Evolutionary conservation across 2,797 vertebrate species (phyloP), one percentile per base, ranked within the genome.

Genomic region (Molossus alvarezi): DNA sequence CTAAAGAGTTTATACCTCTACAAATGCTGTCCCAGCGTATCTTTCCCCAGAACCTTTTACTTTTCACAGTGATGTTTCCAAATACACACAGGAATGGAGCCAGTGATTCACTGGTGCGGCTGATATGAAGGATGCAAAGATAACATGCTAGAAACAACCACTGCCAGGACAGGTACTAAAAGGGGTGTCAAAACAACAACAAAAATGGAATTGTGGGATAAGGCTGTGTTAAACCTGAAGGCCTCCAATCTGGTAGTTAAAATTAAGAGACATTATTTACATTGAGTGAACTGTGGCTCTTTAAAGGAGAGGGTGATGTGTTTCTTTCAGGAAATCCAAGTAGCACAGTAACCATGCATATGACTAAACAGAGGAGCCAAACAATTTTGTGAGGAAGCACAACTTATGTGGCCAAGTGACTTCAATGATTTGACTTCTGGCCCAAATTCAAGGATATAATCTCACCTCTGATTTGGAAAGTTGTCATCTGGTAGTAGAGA

Each of bases 381-480:
- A 75, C 51, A 69, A 23, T 33, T 80, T 25, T 27, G 10, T 51
- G 60, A 17, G 27, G 62, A 62, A 81, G 23, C 29, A 97, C 62
- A 90, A 41, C n/a, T 48, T 18, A 53, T 48, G 65, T 87, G 11
- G 21, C 86, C 37, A 76, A 81, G 6, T 95, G 90, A 95, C 94
- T 94, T 90, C 77, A 96, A 95, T 94, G 97, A 62, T 96, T 96
- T 77, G 29, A 96, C 77, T 45, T 85, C 67, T 90, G 82, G 27
- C 55, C 25, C 89, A 95, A 76, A 97, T 73, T 65, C 64, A 89
- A 97, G 76, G 58, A 80, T 41, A 71, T 33, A 60, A 96, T 29
- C 72, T 97, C 94, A n/a, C 25, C 23, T n/a, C 93, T 69, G 82
- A 95, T 84, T 97, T 17, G 27, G 9, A 37, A 83, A 65, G 37